phyloP scores from a whole-genome alignment of 2,888 invertebrate species.

The Drosophila diplacantha region DNA sequence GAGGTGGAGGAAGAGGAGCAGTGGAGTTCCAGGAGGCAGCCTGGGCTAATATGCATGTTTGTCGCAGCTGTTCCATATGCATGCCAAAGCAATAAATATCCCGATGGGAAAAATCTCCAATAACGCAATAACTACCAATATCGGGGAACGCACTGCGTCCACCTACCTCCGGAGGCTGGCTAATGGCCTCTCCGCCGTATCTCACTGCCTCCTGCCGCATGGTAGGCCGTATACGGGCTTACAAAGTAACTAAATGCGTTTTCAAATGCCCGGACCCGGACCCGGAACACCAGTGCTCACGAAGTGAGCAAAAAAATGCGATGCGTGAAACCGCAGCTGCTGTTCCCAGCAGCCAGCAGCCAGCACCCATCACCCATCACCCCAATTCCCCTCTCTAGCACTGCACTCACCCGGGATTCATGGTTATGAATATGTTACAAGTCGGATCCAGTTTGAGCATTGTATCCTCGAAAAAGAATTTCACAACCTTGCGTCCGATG shows the following conservation, averaged over 20 bases:
- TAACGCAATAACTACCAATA: conserved; percentile 73
- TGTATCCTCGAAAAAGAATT: conserved; percentile 93
- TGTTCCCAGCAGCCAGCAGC: conserved; percentile 30
- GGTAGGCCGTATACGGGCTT: conserved; percentile 53
- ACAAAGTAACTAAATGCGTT: conserved; percentile 72
- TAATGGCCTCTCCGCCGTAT: conserved; percentile 49
- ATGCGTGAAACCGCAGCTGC: conserved; percentile 69
- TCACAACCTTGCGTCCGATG: conserved; percentile 86
- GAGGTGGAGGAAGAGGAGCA: not conserved
- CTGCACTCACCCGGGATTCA: conserved; percentile 89
- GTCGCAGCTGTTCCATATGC: conserved; percentile 71
- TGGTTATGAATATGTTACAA: conserved; percentile 94
- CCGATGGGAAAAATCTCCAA: conserved; percentile 69
- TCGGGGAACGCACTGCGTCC: conserved; percentile 53
- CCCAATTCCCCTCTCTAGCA: not conserved
- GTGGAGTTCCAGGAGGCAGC: conserved; percentile 14
- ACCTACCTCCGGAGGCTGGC: conserved; percentile 31
- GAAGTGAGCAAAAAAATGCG: conserved; percentile 35
- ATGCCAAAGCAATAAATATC: conserved; percentile 73
- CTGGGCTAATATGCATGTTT: conserved; percentile 70
- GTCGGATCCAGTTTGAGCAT: conserved; percentile 92
- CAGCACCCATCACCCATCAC: not conserved
- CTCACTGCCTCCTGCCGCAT: conserved; percentile 1
- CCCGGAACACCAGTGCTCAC: not conserved
- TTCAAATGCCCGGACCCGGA: conserved; percentile 55